Evolutionary conservation across 2,113 vertebrate genomes (phyloP), one percentile per base, ranked within the genome.

Genomic region (Sander lucioperca): DNA sequence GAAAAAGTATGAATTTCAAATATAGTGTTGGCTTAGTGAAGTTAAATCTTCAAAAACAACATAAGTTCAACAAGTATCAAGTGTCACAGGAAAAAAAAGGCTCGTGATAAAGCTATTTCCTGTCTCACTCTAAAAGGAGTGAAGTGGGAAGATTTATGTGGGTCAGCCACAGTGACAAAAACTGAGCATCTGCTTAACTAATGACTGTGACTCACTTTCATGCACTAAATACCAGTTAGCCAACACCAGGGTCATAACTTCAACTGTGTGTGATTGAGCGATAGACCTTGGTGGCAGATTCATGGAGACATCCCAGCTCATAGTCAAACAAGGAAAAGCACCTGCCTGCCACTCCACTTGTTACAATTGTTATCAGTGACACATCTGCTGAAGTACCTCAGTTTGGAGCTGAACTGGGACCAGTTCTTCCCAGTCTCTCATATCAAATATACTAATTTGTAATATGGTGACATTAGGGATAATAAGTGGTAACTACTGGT

Each of bases 201-300:
- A 83, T 76, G 47, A 78, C 78, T 13, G 15, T 43, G 30, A 65
- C 53, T 85, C 82, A 74, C 73, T 73, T 84, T 83, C 64, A 87
- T 11, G 3, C 62, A 30, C 15, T 36, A 74, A 62, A 74, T 62
- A 43, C 59, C n/a, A 6, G 47, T 39, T 45, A 87, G 64, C 70
- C 69, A 65, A 74, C 71, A 43, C 8, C 19, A 9, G 30, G 18
- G 19, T 58, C 48, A 14, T 48, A 71, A 45, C 50, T 83, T 64
- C n/a, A 47, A 58, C 73, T 67, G 36, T 15, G 51, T 53, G 64
- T 15, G 25, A 36, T 11, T 10, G 51, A 77, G 47, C 19, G 16
- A 45, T 47, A 18, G 14, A 51, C 69, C 14, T 74, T 12, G 33
- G 13, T 30, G 12, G 18, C 30, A 33, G 33, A 74, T 75, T 68